Conservation (phyloP, 2,797 vertebrate genomes). For the Echeneis naucrates region DNA sequence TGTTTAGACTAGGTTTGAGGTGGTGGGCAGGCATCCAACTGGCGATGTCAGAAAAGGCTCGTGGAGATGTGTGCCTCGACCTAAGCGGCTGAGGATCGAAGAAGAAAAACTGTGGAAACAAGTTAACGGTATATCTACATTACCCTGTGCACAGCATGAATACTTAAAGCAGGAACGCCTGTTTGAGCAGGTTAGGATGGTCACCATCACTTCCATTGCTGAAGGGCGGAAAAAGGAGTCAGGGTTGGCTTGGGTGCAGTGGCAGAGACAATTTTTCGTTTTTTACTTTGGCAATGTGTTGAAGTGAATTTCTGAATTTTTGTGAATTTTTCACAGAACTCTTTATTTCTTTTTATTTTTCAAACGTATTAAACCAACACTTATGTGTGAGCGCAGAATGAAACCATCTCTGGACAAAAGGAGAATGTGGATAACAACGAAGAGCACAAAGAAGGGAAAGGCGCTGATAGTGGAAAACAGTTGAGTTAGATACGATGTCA, state of each 20-base stretch:
- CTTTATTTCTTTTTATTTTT: too few relatives aligned
- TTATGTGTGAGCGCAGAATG: constrained; percentile 1
- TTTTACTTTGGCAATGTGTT: background rate
- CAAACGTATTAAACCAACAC: constrained; percentile 33
- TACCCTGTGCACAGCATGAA: constrained; percentile 38
- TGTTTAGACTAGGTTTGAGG: constrained; percentile 67
- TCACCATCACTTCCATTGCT: background rate
- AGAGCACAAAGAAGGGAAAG: constrained; percentile 3
- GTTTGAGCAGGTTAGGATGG: constrained; percentile 12
- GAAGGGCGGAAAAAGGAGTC: constrained; percentile 13
- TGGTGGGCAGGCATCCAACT: constrained; percentile 62
- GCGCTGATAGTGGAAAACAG: constrained; percentile 18
- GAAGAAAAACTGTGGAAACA: constrained; percentile 43
- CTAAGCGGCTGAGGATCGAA: constrained; percentile 56
- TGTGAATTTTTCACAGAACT: too few relatives aligned
- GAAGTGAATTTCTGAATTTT: too few relatives aligned
- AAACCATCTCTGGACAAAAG: constrained; percentile 21
- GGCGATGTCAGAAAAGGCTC: constrained; percentile 58
- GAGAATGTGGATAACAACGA: constrained; percentile 18
- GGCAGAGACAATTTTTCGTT: background rate
- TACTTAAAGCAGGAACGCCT: background rate
- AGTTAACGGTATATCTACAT: constrained; percentile 30
- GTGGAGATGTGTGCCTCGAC: constrained; percentile 58
- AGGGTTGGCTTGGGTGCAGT: background rate
- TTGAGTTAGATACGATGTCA: constrained; percentile 25